Conservation (phyloP, 2,113 vertebrate species). For the Pedionomus torquatus region DNA sequence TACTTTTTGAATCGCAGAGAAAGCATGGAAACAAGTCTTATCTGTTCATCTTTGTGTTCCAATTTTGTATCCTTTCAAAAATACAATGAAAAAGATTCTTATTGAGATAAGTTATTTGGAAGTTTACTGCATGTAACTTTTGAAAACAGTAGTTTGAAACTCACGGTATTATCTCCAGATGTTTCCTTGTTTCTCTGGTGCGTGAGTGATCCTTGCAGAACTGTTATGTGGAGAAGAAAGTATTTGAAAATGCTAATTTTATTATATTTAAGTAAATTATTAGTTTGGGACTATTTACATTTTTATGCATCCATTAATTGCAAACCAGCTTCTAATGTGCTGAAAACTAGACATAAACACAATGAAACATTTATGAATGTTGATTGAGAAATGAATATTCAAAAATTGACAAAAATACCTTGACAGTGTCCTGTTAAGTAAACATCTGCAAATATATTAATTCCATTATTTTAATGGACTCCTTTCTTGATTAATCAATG, state of each 20-base stretch:
- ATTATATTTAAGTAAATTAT: neutral
- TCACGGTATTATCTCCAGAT: neutral
- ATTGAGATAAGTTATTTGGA: neutral
- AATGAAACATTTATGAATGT: neutral
- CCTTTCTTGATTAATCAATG: slow-evolving; percentile 65
- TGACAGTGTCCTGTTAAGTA: slow-evolving; percentile 48
- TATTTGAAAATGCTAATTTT: neutral
- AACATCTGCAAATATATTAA: slow-evolving; percentile 36
- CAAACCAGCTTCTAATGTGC: neutral
- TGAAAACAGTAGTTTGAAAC: neutral
- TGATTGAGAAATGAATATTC: neutral
- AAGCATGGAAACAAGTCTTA: neutral
- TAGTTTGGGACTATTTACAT: neutral
- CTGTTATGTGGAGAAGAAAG: neutral
- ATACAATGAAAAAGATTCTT: neutral
- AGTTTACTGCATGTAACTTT: neutral
- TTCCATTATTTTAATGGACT: slow-evolving; percentile 56
- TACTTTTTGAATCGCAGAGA: neutral
- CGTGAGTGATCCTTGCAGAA: neutral
- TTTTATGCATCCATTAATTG: neutral
- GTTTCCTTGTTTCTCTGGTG: neutral
- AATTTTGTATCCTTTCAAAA: slow-evolving; percentile 15
- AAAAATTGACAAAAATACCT: slow-evolving; percentile 22
- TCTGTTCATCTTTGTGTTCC: slow-evolving; percentile 14
- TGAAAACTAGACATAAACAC: neutral